A percentile compares a stretch with the other conserved stretches of the same genome.
These are phyloP conservation scores for Eupithecia abbreviata DNA, from an alignment of 2,888 invertebrate species.

Conservation along the genomic window DNA sequence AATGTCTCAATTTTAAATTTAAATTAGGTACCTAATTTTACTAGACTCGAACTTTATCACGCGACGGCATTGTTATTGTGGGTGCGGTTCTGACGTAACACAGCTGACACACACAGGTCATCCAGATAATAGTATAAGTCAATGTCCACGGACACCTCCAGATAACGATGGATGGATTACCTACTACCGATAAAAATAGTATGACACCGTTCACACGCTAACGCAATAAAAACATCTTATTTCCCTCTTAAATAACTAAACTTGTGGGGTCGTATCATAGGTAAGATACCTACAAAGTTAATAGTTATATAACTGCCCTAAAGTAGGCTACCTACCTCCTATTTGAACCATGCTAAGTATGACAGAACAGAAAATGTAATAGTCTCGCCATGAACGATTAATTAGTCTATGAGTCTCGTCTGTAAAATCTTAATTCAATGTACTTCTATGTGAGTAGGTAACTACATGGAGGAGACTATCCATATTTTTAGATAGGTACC, in stretches of 20 bases:
- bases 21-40: neutral
- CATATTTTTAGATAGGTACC: too few relatives aligned
- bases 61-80: constrained; percentile 37
- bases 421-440: too few relatives aligned
- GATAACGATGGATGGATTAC: constrained; percentile 6
- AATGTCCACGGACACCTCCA: constrained; percentile 53
- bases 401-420: too few relatives aligned
- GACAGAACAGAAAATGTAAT: too few relatives aligned
- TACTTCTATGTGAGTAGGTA: too few relatives aligned
- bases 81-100: constrained; percentile 71
- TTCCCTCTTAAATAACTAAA: constrained; percentile 36
- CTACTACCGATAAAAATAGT: neutral
- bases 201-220: constrained; percentile 19
- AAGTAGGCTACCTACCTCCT: too few relatives aligned
- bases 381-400: too few relatives aligned
- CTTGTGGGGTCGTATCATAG: neutral
- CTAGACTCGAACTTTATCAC: neutral
- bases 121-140: constrained; percentile 49
- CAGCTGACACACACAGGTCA: constrained; percentile 47
- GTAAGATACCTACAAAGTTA: neutral
- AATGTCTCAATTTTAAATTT: neutral
- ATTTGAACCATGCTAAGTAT: too few relatives aligned
- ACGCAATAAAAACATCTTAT: constrained; percentile 70
- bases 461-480: too few relatives aligned
- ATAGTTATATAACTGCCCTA: too few relatives aligned